Evolutionary conservation across 35 echinoderm and acorn worm species (phyloP).

Genomic region (Apostichopus japonicus): DNA sequence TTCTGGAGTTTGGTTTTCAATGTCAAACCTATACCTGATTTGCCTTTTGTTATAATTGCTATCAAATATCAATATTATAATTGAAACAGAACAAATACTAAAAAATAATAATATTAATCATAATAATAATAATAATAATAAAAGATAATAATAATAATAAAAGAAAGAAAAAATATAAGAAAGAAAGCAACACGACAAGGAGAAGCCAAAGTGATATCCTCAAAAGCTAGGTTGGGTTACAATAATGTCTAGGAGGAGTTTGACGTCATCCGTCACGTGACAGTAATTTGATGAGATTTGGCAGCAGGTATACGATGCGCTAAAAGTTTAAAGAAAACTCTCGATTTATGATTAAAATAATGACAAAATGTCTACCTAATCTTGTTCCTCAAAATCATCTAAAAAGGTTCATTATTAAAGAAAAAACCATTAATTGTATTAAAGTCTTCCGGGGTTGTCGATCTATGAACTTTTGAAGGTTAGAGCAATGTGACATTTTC

Average conservation of each 20-base stretch:
- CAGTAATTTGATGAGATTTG: too few species aligned
- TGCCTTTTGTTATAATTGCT: not conserved
- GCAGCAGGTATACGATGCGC: too few species aligned
- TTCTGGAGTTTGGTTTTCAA: not conserved
- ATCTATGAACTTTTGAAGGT: not conserved
- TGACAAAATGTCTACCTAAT: not conserved
- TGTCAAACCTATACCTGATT: slow-evolving; percentile 9
- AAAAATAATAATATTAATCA: not conserved
- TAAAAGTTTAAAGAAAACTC: too few species aligned
- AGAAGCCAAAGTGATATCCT: too few species aligned
- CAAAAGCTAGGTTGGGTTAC: too few species aligned
- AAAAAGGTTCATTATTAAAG: not conserved
- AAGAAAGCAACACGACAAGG: too few species aligned
- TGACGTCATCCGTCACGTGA: too few species aligned
- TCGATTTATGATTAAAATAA: too few species aligned
- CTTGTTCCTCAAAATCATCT: not conserved
- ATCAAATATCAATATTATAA: slow-evolving; percentile 30
- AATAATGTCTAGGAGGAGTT: too few species aligned
- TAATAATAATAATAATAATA: not conserved
- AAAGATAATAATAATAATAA: too few species aligned
- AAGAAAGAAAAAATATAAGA: too few species aligned
- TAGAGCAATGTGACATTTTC: not conserved
- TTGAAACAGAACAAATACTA: slow-evolving; percentile 20
- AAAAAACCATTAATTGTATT: not conserved
- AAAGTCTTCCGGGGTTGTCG: not conserved